phyloP scores from a whole-genome alignment of 2,797 vertebrate species.

The Tenualosa ilisha region DNA sequence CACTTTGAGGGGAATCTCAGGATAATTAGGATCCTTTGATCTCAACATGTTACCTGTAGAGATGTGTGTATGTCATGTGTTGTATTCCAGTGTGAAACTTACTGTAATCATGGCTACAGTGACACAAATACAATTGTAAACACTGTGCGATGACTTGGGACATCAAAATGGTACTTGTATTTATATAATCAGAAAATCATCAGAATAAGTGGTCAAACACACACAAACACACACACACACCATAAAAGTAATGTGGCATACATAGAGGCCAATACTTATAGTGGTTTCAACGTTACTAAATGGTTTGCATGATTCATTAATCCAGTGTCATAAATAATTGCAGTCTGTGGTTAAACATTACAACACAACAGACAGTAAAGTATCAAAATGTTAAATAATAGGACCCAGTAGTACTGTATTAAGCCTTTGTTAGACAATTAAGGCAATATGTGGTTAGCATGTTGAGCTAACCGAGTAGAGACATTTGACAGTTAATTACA shows the following conservation, averaged over 20 bases:
- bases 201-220: not conserved
- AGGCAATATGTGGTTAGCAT: slow-evolving; percentile 20
- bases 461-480: not conserved
- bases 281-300: slow-evolving; percentile 2
- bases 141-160: not conserved
- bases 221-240: not conserved
- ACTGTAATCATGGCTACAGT: not conserved
- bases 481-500: not conserved
- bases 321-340: not conserved
- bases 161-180: not conserved
- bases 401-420: not conserved
- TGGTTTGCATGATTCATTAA: slow-evolving; percentile 4
- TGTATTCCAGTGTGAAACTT: not conserved
- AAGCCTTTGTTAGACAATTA: slow-evolving; percentile 28
- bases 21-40: not conserved
- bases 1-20: not conserved
- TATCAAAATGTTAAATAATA: not conserved
- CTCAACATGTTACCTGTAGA: not conserved
- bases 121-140: not conserved
- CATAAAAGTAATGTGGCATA: slow-evolving; percentile 8
- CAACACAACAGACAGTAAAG: not conserved
- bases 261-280: slow-evolving; percentile 9
- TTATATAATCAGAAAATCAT: not conserved
- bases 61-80: not conserved
- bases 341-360: slow-evolving; percentile 13